Base-by-base conservation (phyloP, 2,113 vertebrate genomes). In the Hippocampus mohnikei region DNA sequence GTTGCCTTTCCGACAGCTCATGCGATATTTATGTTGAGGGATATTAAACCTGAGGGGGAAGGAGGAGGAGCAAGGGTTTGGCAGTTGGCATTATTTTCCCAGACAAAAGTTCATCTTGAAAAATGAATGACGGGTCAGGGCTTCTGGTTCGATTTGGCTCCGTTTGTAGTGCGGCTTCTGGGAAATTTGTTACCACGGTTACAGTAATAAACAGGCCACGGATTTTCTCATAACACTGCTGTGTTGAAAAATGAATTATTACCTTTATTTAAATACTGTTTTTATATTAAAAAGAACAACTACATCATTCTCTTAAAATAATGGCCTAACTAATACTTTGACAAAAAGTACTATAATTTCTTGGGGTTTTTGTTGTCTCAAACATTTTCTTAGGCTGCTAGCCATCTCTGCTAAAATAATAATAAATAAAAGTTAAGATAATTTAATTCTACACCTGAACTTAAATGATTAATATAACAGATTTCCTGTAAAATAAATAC, bases 11-110 rank as follows among this genome's bases (percentile, higher is more conserved):
- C 55, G 48, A 68, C 53, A 0, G 23, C 74, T 89, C 81, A 86
- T 89, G 81, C 73, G 78, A 82, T 86, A 84, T 86, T 86, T 53
- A 86, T 83, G 71, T 20, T 66, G 59, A 80, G 61, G 67, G 46
- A 66, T 55, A 80, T 83, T 82, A 73, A 74, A 83, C 78, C 59
- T 23, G 61, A 42, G 11, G 40, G 37, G 52, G 11, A 27, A 20
- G 20, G 59, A 5, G 50, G 50, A n/a, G 50, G 8, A n/a, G 50
- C 1, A 10, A 8, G 48, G 16, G 18, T 53, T 55, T 55, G 52
- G 21, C 21, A n/a, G 55, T 5, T 27, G 55, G 55, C 23, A 58
- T 25, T 2, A 55, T 11, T 25, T 58, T 27, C 11, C 13, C 9
- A 58, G 55, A 27, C 55, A 58, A 58, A 58, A 27, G 23, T 58